Evolutionary conservation across 37 sponge, comb jelly and placozoan genomes (phyloP).

Genomic region (Haliclona indistincta): DNA sequence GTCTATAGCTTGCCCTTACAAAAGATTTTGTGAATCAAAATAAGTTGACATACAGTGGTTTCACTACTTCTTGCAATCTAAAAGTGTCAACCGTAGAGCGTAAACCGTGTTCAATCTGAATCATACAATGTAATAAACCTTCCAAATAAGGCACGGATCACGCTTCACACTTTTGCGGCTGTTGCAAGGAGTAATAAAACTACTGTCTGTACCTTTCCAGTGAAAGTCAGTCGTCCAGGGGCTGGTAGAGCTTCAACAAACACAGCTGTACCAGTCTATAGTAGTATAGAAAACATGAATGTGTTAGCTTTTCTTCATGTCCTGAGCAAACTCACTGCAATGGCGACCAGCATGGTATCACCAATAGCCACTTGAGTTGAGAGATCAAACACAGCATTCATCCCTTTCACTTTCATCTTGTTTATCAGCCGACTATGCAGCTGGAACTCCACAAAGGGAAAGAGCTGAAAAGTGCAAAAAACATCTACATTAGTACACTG

Average conservation of each 20-base stretch:
- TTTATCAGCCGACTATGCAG: conserved; percentile 65
- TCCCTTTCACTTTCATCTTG: conserved; percentile 64
- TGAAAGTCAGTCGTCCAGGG: conserved; percentile 35
- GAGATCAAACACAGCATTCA: conserved; percentile 77
- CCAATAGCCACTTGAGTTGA: conserved; percentile 59
- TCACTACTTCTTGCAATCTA: no score
- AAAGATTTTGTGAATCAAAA: no score
- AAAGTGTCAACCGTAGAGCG: no score
- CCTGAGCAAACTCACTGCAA: conserved; percentile 57
- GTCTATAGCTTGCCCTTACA: no score
- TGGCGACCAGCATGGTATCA: conserved; percentile 60
- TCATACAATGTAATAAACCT: no score
- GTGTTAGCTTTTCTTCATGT: neutral
- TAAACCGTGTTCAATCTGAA: no score
- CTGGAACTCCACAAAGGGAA: conserved; percentile 80
- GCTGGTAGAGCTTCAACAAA: conserved; percentile 76
- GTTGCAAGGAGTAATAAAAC: no score
- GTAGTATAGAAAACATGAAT: neutral
- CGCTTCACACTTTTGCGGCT: no score
- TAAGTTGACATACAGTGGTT: no score
- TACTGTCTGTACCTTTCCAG: no score
- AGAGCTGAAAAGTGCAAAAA: conserved; percentile 22
- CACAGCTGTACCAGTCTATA: conserved; percentile 77
- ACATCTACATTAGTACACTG: neutral
- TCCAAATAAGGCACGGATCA: no score